Evolutionary conservation across 2,113 vertebrate genomes (phyloP).

Genomic region (Pseudorectes ferrugineus): DNA sequence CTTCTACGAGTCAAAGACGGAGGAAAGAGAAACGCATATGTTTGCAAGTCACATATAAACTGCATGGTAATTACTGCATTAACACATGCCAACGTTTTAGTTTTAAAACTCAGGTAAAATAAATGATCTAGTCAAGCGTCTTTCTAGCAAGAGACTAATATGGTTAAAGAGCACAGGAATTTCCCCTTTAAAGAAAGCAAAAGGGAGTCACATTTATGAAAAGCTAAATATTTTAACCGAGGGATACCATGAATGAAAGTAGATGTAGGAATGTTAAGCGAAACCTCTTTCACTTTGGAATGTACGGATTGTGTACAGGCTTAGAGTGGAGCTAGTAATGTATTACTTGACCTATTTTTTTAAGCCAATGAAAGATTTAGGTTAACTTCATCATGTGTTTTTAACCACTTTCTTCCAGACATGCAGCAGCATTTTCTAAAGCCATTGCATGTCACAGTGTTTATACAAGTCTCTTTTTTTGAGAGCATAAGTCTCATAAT

Average conservation of each 20-base stretch:
- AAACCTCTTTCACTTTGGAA: slow-evolving; percentile 37
- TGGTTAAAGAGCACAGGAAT: not conserved
- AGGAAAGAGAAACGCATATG: not conserved
- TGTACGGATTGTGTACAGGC: slow-evolving; percentile 24
- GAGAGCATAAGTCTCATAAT: not conserved
- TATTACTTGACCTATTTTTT: slow-evolving; percentile 67
- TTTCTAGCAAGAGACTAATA: not conserved
- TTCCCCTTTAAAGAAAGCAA: not conserved
- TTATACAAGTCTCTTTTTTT: not conserved
- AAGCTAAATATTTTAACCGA: not conserved
- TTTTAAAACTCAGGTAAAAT: not conserved
- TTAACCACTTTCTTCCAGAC: slow-evolving; percentile 58
- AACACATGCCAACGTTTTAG: not conserved
- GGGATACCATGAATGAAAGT: not conserved
- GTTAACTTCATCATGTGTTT: slow-evolving; percentile 59
- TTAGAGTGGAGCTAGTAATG: slow-evolving; percentile 26
- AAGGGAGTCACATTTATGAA: not conserved
- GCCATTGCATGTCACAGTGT: not conserved
- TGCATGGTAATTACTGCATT: not conserved
- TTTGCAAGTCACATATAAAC: not conserved
- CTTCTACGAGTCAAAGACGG: not conserved
- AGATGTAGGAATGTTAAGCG: not conserved
- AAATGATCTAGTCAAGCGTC: not conserved
- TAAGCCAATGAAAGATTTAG: slow-evolving; percentile 65
- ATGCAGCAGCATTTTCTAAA: not conserved